Evolutionary conservation across 92 coral and sea anemone species (phyloP), one percentile per base, ranked within the genome.

Genomic region (Chrysogorgia sp.): DNA sequence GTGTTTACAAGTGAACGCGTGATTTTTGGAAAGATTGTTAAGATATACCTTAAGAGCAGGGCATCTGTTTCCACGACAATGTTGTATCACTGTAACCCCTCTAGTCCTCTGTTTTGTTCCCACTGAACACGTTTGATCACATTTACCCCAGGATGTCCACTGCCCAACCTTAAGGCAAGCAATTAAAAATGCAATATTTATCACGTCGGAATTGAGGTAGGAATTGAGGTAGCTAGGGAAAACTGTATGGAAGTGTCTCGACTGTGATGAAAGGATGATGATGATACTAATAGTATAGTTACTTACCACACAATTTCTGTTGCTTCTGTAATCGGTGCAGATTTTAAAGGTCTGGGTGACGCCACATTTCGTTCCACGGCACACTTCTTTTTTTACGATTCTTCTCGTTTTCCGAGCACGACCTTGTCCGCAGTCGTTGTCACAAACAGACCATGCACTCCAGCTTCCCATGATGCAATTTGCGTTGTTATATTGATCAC

Each of bases 71-170:
- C 98, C 98, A 32, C 58, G 89, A 74, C 98, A 94, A 29, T 91
- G 82, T 48, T 87, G 81, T 40, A 85, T 28, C 26, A 81, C 82
- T 34, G 71, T 81, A 1, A 94, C 56, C 17, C 87, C 49, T 82
- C 98, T 66, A 7, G 92, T 83, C 55, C 98, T 80, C 49, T 63
- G 83, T 10, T 87, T 86, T 10, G 84, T 78, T 29, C 98, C 98
- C 35, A 94, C 91, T 26, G 98, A 84, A 59, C 98, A 94, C 43
- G 80, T 94, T 53, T 93, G 92, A 74, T 80, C 88, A 80, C 98
- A 94, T 8, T 65, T 86, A 48, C 97, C 97, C 98, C 98, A 94
- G 26, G 88, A 64, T 21, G 94, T 80, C 98, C 98, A 93, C 19
- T 77, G 20, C 12, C 84, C 80, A 25, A 93, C 97, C 97, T 93